Conservation (phyloP, 2,797 vertebrate species). For the Dermochelys coriacea region DNA sequence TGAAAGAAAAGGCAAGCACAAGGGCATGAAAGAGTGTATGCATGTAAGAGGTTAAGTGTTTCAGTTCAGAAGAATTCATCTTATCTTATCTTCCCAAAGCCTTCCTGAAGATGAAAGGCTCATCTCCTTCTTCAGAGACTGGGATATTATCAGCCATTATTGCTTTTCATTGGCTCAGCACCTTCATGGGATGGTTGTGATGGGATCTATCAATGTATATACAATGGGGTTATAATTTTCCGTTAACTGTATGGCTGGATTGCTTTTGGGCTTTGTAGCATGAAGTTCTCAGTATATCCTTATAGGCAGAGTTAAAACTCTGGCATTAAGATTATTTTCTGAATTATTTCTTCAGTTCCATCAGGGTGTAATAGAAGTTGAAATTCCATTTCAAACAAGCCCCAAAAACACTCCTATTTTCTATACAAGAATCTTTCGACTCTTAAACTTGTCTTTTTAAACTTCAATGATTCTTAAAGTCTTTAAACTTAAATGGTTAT, state of each 20-base stretch:
- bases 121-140: neutral
- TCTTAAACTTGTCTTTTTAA: neutral
- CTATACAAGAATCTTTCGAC: neutral
- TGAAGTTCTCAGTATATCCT: neutral
- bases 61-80: neutral
- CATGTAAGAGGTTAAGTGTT: neutral
- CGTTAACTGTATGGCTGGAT: neutral
- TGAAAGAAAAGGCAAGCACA: neutral
- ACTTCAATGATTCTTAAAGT: neutral
- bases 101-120: no score
- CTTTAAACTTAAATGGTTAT: neutral
- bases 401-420: neutral
- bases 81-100: neutral
- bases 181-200: neutral
- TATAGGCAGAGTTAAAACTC: neutral
- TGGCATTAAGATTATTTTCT: neutral
- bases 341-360: neutral
- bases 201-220: neutral
- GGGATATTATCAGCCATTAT: neutral
- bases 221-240: neutral
- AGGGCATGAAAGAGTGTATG: neutral
- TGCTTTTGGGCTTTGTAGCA: neutral
- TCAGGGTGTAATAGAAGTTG: neutral
- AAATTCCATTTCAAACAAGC: neutral
- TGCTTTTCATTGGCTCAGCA: neutral